A percentile compares a stretch with the other conserved stretches of the same genome.
phyloP scores from a whole-genome alignment of 2,113 vertebrate genomes.

The Greenwoodochromis staneri region DNA sequence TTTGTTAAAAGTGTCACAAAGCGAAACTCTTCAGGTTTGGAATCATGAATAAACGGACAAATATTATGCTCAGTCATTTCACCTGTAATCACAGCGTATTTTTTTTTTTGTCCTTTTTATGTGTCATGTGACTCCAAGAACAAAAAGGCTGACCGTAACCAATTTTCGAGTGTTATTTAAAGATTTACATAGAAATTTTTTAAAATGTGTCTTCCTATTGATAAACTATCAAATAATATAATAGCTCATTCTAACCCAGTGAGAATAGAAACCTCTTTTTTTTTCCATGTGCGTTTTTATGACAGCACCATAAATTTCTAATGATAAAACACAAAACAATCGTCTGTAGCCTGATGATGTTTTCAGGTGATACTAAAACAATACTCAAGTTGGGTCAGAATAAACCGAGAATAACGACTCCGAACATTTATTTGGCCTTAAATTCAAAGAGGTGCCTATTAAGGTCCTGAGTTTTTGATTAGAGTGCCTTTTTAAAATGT shows the following conservation, averaged over 20 bases:
- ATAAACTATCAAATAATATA: neutral
- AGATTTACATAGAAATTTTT: neutral
- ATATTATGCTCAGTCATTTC: neutral
- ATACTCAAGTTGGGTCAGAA: neutral
- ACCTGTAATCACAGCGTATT: neutral
- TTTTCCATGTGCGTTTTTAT: neutral
- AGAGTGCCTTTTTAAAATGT: neutral
- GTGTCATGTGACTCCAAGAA: neutral
- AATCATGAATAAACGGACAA: neutral
- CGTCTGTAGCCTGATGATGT: rapidly evolving
- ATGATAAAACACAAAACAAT: neutral
- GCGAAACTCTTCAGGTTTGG: neutral
- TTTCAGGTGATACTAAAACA: neutral
- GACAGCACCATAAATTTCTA: neutral
- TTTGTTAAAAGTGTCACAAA: neutral
- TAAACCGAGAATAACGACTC: neutral
- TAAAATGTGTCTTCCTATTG: neutral
- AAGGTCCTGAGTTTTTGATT: neutral
- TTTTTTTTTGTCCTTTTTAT: neutral
- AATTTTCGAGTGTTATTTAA: neutral
- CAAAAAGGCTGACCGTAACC: neutral
- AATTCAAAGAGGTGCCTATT: neutral
- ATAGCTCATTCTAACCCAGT: neutral
- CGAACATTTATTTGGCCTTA: neutral
- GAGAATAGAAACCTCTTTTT: neutral